These are phyloP conservation scores for Gonioctena quinquepunctata DNA, from an alignment of 1,140 invertebrate genomes.

Conservation along the genomic window DNA sequence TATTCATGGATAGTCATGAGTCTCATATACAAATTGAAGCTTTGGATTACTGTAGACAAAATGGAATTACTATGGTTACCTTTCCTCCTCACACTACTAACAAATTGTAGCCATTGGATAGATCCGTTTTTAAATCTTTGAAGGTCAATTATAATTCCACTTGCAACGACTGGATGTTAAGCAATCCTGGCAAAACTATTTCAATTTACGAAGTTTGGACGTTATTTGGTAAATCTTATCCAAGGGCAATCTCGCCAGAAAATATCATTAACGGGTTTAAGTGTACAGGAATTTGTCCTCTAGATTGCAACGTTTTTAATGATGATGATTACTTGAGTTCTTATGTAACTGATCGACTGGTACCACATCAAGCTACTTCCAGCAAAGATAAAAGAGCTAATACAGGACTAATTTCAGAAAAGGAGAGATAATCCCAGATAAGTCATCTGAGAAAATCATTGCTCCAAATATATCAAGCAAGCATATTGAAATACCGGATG, in stretches of 20 bases:
- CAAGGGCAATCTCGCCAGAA: slow-evolving; percentile 29
- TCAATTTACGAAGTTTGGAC: slow-evolving; percentile 49
- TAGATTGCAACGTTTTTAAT: slow-evolving; percentile 20
- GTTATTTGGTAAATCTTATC: slow-evolving; percentile 25
- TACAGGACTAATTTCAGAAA: too few relatives aligned
- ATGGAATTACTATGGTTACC: slow-evolving; percentile 47
- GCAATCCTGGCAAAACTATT: slow-evolving; percentile 44
- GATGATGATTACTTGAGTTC: slow-evolving; percentile 12
- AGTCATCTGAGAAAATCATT: too few relatives aligned
- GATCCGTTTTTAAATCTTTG: slow-evolving; percentile 53
- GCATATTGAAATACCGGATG: too few relatives aligned
- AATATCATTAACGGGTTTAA: slow-evolving; percentile 34
- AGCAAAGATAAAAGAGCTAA: too few relatives aligned
- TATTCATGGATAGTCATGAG: slow-evolving; percentile 28
- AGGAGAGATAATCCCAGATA: too few relatives aligned
- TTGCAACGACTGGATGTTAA: slow-evolving; percentile 41
- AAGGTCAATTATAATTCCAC: slow-evolving; percentile 53
- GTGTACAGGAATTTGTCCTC: slow-evolving; percentile 28
- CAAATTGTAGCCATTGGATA: slow-evolving; percentile 52
- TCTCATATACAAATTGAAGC: slow-evolving; percentile 34
- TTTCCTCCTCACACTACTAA: slow-evolving; percentile 52
- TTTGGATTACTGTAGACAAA: slow-evolving; percentile 34
- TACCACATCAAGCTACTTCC: background rate
- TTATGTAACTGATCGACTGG: slow-evolving; percentile 11
- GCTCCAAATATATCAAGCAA: too few relatives aligned